Base-by-base conservation (phyloP, 2,888 invertebrate genomes). In the Tinea semifulvella region DNA sequence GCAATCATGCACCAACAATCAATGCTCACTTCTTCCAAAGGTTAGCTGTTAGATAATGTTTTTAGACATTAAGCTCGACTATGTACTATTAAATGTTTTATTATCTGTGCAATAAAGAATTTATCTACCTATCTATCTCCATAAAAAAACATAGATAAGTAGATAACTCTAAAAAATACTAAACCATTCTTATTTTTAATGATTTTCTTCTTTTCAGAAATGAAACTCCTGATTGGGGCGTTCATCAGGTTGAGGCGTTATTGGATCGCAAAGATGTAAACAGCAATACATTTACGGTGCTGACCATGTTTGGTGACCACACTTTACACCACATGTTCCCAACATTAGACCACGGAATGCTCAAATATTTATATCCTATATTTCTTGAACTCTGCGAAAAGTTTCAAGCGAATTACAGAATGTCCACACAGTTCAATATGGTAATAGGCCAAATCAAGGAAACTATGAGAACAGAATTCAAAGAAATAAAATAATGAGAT, bases 261-360 rank as follows among this genome's bases (percentile, higher is more conserved):
- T 81, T 88, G 48, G 91, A 90, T 58, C 81, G 91, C 43, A 74
- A 82, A 8, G 87, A 90, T 46, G 71, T 91, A 19, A 87, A 86
- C 38, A 73, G 83, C 10, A 86, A 82, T n/a, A 73, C 82, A 11
- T 87, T 90, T 55, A 60, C 88, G 14, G 85, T 85, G 1, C 61
- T 91, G 49, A 88, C 88, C 0, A 82, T 87, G 54, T 92, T 91
- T 54, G 92, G 92, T 0, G 86, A 90, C 47, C 92, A 92, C 58
- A 76, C 83, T 0, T 68, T 92, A 1, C 92, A 92, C 60, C 92
- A 92, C 65, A 65, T 92, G 51, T 88, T 92, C 53, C 92, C 92
- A 0, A 89, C 90, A 0, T 60, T 93, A 8, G 91, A 92, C 61
- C 91, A 92, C 56, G 84, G 84, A 0, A 68, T 87, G 14, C 67